Evolutionary conservation across 2,113 vertebrate species (phyloP).

Genomic region (Dipodomys stephensi): DNA sequence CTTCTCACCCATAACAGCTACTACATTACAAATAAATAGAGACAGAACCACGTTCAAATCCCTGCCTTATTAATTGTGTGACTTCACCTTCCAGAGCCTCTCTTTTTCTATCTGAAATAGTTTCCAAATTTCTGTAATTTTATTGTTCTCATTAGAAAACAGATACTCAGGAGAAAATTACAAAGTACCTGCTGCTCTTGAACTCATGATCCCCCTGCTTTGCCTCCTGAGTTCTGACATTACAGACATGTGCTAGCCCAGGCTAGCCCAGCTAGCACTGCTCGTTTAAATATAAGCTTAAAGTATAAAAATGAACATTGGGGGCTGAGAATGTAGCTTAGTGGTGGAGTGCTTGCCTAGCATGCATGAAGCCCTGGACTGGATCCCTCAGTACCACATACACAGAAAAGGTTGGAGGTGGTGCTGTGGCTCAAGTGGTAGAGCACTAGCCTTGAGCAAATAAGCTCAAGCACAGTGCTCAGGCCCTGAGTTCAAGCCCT

Average conservation of each 20-base stretch:
- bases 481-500: too few species aligned
- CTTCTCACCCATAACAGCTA: background rate
- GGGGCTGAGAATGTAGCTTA: too few species aligned
- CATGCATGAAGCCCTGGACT: too few species aligned
- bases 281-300: background rate
- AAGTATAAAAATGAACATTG: background rate
- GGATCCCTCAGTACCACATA: too few species aligned
- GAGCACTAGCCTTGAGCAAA: too few species aligned
- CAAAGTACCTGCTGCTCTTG: background rate
- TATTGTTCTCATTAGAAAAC: background rate
- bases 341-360: too few species aligned
- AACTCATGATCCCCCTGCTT: background rate
- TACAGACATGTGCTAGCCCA: too few species aligned
- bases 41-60: background rate
- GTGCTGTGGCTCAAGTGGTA: too few species aligned
- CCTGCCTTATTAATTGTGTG: background rate
- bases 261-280: background rate
- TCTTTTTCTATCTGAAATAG: background rate
- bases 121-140: slow-evolving; percentile 7
- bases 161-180: background rate
- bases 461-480: too few species aligned
- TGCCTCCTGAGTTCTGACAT: background rate
- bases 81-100: background rate
- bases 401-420: too few species aligned
- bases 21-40: background rate